phyloP scores from a whole-genome alignment of 2,797 vertebrate genomes.

The Carapus acus region DNA sequence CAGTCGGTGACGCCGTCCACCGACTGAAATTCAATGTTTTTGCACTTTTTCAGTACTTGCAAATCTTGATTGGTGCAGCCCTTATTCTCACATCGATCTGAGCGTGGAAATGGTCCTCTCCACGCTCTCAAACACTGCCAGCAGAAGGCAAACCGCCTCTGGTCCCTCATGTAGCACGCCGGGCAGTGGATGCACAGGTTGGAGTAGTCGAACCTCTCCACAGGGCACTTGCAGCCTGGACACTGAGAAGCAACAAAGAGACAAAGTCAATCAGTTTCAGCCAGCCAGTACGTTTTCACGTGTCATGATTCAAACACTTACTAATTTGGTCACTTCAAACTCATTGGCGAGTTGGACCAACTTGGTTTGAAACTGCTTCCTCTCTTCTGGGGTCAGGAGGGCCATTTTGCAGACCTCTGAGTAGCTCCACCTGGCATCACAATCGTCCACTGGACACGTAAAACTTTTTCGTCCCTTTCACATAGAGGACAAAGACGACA shows the following conservation, averaged over 20 bases:
- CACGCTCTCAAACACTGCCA: slow-evolving; percentile 56
- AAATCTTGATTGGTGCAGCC: slow-evolving; percentile 29
- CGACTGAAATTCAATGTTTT: not conserved
- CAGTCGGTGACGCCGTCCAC: slow-evolving; percentile 26
- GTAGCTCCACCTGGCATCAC: slow-evolving; percentile 51
- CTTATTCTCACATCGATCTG: slow-evolving; percentile 32
- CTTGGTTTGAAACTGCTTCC: slow-evolving; percentile 47
- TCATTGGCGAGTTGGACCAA: slow-evolving; percentile 32
- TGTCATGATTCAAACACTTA: slow-evolving; percentile 30
- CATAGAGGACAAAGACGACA: not conserved
- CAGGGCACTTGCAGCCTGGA: slow-evolving; percentile 32
- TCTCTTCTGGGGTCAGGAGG: slow-evolving; percentile 56
- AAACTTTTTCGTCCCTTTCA: slow-evolving; percentile 54
- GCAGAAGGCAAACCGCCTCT: slow-evolving; percentile 35
- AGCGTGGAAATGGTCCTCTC: slow-evolving; percentile 19
- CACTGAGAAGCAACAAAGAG: slow-evolving; percentile 42
- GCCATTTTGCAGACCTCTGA: slow-evolving; percentile 64
- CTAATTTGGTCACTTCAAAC: slow-evolving; percentile 42
- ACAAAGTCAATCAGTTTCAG: no score
- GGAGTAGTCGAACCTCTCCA: not conserved
- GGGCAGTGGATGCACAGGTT: slow-evolving; percentile 31
- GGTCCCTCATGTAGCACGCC: not conserved
- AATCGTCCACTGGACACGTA: slow-evolving; percentile 47
- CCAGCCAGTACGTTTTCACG: not conserved
- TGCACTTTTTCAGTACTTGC: slow-evolving; percentile 32